A percentile compares a stretch with the other conserved stretches of the same genome.
phyloP scores from a whole-genome alignment of 1,140 invertebrate genomes.

The Lepidurus arcticus region DNA sequence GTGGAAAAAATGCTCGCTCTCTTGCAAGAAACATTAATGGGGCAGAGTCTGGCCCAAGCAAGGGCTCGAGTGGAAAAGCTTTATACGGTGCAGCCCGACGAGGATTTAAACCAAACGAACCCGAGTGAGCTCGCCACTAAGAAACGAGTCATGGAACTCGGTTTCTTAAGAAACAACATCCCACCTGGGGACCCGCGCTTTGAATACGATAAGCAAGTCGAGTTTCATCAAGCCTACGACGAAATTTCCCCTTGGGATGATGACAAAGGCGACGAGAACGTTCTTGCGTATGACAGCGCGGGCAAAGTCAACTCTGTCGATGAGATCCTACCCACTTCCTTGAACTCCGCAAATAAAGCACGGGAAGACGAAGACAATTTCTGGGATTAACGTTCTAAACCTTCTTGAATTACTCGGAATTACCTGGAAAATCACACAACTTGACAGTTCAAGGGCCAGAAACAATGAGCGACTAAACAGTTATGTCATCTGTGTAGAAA shows the following conservation, averaged over 20 bases:
- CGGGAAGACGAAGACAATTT: background rate
- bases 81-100: background rate
- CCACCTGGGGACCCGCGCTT: conserved; percentile 16
- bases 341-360: background rate
- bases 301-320: background rate
- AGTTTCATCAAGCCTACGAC: conserved; percentile 1
- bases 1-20: conserved; percentile 11
- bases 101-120: conserved; percentile 11
- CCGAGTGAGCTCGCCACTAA: conserved; percentile 1
- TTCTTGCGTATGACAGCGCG: background rate
- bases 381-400: background rate
- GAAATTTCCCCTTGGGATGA: conserved; percentile 6
- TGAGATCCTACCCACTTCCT: background rate
- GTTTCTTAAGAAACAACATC: conserved; percentile 15
- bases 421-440: too few relatives aligned
- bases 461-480: too few relatives aligned
- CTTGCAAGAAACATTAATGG: conserved; percentile 10
- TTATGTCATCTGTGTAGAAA: too few relatives aligned
- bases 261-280: background rate
- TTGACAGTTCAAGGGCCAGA: too few relatives aligned
- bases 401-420: background rate
- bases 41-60: background rate
- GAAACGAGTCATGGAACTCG: conserved; percentile 13
- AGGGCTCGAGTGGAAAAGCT: background rate
- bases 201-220: conserved; percentile 13